Percentiles rank a stretch among this genome's conserved stretches.
These are phyloP conservation scores for Acanthopleura granulata DNA, from an alignment of 2,888 invertebrate genomes.

Conservation along the genomic window DNA sequence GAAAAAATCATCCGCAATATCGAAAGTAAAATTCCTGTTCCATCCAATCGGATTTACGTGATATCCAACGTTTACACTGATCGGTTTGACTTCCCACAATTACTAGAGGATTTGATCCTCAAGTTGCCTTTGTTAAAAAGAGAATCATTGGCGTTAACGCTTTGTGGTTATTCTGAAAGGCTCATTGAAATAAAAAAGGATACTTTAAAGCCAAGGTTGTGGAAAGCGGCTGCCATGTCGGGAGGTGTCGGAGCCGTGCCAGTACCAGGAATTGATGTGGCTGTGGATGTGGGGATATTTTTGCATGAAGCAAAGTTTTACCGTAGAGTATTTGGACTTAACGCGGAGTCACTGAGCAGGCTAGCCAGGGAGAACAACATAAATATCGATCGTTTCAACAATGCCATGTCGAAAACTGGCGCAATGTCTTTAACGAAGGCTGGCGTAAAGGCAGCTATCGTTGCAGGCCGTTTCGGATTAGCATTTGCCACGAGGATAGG, in stretches of 20 bases:
- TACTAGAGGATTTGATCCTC: constrained; percentile 28
- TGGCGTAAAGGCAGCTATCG: constrained; percentile 26
- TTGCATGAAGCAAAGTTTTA: constrained; percentile 31
- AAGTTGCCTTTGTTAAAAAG: constrained; percentile 31
- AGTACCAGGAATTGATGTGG: constrained; percentile 29
- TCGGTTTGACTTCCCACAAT: constrained; percentile 32
- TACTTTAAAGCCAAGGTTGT: not conserved
- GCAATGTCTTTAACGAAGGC: constrained; percentile 30
- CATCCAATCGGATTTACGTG: constrained; percentile 31
- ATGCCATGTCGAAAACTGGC: constrained; percentile 31
- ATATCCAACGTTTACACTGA: not conserved
- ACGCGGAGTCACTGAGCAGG: constrained; percentile 29
- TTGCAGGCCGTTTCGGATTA: constrained; percentile 27
- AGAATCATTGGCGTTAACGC: constrained; percentile 33
- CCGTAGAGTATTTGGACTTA: constrained; percentile 30
- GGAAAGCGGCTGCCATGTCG: not conserved
- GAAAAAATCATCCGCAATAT: too few species aligned
- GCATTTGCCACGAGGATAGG: not conserved
- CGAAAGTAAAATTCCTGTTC: not conserved
- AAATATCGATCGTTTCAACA: constrained; percentile 31
- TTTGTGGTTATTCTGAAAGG: constrained; percentile 28
- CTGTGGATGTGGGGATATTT: constrained; percentile 29
- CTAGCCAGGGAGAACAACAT: constrained; percentile 30
- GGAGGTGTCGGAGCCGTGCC: constrained; percentile 25
- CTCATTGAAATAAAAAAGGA: not conserved